phyloP scores from a whole-genome alignment of 1,140 invertebrate genomes.

The Cheumatopsyche charites region DNA sequence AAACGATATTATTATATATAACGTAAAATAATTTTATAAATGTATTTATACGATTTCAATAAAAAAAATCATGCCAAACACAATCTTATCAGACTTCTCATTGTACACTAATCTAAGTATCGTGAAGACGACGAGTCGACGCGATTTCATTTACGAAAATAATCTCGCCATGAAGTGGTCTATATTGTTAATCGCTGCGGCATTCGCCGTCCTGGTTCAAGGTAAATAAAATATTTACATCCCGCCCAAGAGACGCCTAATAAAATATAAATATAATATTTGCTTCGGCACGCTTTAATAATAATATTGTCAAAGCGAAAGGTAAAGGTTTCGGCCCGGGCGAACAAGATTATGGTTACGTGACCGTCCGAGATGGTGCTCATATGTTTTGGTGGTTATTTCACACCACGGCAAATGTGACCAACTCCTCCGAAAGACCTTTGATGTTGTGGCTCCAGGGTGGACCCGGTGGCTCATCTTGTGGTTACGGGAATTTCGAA shows the following conservation, averaged over 20 bases:
- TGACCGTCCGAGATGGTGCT: conserved; percentile 70
- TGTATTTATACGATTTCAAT: background rate
- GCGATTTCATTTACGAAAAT: background rate
- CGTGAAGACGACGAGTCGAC: no score
- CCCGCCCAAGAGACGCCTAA: no score
- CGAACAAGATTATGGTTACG: conserved; percentile 56
- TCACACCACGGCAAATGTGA: conserved; percentile 68
- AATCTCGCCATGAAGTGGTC: background rate
- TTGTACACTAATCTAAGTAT: no score
- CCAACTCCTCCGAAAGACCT: conserved; percentile 66
- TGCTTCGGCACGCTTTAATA: background rate
- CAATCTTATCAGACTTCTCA: no score
- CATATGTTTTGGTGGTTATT: conserved; percentile 87
- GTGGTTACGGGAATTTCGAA: conserved; percentile 79
- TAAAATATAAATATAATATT: no score
- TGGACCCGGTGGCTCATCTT: conserved; percentile 76
- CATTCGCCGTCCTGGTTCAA: background rate
- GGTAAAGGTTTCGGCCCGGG: conserved; percentile 51
- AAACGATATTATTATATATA: conserved; percentile 16
- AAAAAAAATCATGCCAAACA: background rate
- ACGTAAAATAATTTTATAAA: background rate
- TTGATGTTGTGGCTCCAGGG: conserved; percentile 82
- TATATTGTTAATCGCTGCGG: background rate
- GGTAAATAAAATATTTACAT: background rate
- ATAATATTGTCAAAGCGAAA: background rate